Conservation (phyloP, 2,888 invertebrate species). For the Epinotia brunnichana region DNA sequence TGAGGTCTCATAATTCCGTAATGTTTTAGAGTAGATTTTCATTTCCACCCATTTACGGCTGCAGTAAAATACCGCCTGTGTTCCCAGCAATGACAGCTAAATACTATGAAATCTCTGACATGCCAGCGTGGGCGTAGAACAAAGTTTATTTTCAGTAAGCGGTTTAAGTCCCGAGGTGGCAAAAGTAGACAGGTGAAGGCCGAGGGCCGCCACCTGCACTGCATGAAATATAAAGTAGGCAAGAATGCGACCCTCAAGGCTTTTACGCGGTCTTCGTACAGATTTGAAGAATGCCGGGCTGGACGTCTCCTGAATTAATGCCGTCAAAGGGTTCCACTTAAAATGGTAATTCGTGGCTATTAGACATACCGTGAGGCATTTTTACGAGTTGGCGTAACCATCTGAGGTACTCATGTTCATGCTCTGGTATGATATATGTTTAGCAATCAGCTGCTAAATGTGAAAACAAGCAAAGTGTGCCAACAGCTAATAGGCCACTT, state of each 20-base stretch:
- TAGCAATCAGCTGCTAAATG: slow-evolving; percentile 23
- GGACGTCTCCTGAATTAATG: slow-evolving; percentile 30
- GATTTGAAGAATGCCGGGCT: slow-evolving; percentile 38
- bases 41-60: slow-evolving; percentile 33
- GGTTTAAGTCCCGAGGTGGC: slow-evolving; percentile 52
- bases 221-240: slow-evolving; percentile 44
- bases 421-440: slow-evolving; percentile 24
- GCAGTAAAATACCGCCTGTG: slow-evolving; percentile 39
- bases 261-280: slow-evolving; percentile 33
- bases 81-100: slow-evolving; percentile 52
- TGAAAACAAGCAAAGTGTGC: slow-evolving; percentile 27
- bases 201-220: slow-evolving; percentile 49
- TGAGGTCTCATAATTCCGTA: slow-evolving; percentile 28
- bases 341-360: slow-evolving; percentile 31
- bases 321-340: slow-evolving; percentile 32
- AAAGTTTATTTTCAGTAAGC: slow-evolving; percentile 67
- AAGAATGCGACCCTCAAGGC: slow-evolving; percentile 35
- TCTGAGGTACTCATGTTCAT: slow-evolving; percentile 4
- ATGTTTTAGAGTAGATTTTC: slow-evolving; percentile 27
- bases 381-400: slow-evolving; percentile 7
- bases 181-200: slow-evolving; percentile 61
- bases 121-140: slow-evolving; percentile 57
- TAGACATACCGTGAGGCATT: slow-evolving; percentile 17
- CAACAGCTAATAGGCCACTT: slow-evolving; percentile 34
- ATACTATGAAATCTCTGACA: slow-evolving; percentile 65